Percentiles rank a stretch among this genome's conserved stretches.
Conservation (phyloP, 2,797 vertebrate genomes). For the Sphaeramia orbicularis region DNA sequence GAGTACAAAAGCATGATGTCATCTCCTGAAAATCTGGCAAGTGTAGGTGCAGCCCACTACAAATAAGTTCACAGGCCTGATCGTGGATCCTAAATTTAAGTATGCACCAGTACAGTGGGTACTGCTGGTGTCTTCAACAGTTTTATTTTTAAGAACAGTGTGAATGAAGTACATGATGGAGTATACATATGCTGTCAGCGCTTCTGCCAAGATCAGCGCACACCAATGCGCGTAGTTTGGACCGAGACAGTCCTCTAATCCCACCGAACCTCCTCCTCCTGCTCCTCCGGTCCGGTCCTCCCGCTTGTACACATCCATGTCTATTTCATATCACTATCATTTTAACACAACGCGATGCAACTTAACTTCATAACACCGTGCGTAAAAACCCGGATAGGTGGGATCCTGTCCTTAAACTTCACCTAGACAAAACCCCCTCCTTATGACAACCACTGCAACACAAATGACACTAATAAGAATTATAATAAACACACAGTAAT, state of each 20-base stretch:
- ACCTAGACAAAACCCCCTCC: constrained; percentile 1
- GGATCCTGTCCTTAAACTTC: constrained; percentile 60
- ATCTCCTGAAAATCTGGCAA: constrained; percentile 58
- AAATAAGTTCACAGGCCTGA: constrained; percentile 40
- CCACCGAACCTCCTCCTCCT: background rate
- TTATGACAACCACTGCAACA: constrained; percentile 22
- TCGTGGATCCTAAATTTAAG: background rate
- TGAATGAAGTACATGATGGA: constrained; percentile 29
- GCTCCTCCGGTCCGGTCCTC: background rate
- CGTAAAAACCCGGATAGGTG: constrained; percentile 19
- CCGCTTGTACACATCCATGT: constrained; percentile 6
- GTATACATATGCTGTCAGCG: constrained; percentile 46
- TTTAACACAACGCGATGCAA: constrained; percentile 2
- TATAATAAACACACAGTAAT: constrained; percentile 22
- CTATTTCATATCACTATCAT: constrained; percentile 8
- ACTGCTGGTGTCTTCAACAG: constrained; percentile 23
- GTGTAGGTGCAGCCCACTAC: constrained; percentile 52
- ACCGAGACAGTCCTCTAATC: constrained; percentile 4
- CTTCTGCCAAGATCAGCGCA: constrained; percentile 12
- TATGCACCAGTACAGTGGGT: background rate
- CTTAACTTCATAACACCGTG: constrained; percentile 46
- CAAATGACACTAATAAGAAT: constrained; percentile 20
- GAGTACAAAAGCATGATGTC: constrained; percentile 76
- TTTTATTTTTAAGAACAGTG: constrained; percentile 21
- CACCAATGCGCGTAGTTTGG: constrained; percentile 9